A percentile compares a stretch with the other conserved stretches of the same genome.
Evolutionary conservation across 2,113 vertebrate species (phyloP).

Genomic region (Pluvianellus socialis): DNA sequence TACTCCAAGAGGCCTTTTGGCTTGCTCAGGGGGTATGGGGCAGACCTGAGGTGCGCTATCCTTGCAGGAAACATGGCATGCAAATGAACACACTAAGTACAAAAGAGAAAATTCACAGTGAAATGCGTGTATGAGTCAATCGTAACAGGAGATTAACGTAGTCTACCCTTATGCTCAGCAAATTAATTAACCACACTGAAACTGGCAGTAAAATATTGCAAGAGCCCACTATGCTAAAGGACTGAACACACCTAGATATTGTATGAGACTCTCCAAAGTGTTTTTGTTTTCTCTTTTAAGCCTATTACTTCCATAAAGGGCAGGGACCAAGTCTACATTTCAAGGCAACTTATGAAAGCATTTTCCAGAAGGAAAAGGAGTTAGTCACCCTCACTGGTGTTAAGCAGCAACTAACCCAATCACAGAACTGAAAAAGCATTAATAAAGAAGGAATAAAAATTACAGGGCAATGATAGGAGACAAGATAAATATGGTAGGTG

Average conservation of each 20-base stretch:
- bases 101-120: conserved; percentile 52
- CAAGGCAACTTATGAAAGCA: neutral
- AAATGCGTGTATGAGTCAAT: neutral
- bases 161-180: neutral
- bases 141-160: neutral
- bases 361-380: neutral
- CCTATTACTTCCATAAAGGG: neutral
- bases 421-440: neutral
- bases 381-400: neutral
- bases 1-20: conserved; percentile 93
- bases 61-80: conserved; percentile 93
- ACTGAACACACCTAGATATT: neutral
- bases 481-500: neutral
- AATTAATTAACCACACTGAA: neutral
- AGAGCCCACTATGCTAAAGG: neutral
- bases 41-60: conserved; percentile 93
- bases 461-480: neutral
- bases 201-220: neutral
- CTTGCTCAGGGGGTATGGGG: conserved; percentile 93
- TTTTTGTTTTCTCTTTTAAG: neutral
- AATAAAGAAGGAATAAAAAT: neutral
- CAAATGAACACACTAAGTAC: conserved; percentile 90
- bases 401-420: neutral
- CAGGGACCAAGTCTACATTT: neutral
- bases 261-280: neutral